Evolutionary conservation across 2,113 vertebrate species (phyloP).

Genomic region (Callocephalon fimbriatum): DNA sequence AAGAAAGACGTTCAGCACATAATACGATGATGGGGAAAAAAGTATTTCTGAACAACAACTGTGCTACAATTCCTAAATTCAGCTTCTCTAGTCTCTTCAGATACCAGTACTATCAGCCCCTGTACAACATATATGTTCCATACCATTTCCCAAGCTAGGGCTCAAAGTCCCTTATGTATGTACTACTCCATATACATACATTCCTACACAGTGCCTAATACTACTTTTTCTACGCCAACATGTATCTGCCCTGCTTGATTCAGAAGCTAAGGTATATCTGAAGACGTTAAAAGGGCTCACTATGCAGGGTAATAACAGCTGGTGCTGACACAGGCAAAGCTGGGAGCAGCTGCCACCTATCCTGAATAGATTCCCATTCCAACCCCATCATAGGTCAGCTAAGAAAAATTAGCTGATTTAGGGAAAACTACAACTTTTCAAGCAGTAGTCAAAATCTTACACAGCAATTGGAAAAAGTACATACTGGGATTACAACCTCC

Average conservation of each 20-base stretch:
- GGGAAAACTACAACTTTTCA: not conserved
- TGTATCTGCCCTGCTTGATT: not conserved
- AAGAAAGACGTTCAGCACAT: not conserved
- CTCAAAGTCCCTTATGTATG: fast-evolving
- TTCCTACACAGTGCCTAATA: not conserved
- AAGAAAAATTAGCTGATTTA: not conserved
- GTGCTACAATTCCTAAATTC: not conserved
- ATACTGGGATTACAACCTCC: not conserved
- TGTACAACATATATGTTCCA: not conserved
- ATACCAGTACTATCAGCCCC: not conserved
- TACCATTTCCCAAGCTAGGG: not conserved
- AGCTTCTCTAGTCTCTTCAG: not conserved
- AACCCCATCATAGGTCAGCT: not conserved
- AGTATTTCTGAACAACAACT: not conserved
- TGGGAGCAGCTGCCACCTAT: not conserved
- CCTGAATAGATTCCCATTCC: not conserved
- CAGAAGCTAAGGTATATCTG: not conserved
- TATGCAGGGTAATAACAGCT: not conserved
- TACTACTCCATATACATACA: not conserved
- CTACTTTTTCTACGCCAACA: not conserved
- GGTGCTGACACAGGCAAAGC: not conserved
- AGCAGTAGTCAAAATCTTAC: not conserved
- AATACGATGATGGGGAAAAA: not conserved
- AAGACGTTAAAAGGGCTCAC: not conserved
- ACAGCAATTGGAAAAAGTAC: not conserved